Conservation (phyloP, 1,140 invertebrate species). For the Bombus sylvicola region DNA sequence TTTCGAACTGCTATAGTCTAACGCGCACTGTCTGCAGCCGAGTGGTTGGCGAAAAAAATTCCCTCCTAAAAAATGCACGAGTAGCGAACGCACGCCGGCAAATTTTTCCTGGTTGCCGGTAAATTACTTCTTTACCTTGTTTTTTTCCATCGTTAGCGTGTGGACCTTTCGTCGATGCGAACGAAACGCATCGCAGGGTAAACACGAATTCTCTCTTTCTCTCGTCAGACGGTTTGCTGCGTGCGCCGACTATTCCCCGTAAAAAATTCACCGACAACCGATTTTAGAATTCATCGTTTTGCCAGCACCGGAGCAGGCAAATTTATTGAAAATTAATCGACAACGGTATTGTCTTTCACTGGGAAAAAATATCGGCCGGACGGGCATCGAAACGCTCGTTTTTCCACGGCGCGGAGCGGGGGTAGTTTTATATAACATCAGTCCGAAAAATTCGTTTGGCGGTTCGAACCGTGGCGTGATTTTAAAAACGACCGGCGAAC, state of each 20-base stretch:
- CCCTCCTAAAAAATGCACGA: conserved; percentile 6
- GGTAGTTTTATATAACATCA: background rate
- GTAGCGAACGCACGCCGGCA: background rate
- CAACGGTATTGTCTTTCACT: background rate
- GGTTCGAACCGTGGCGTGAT: background rate
- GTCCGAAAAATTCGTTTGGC: background rate
- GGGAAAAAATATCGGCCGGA: conserved; percentile 10
- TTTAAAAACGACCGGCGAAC: background rate
- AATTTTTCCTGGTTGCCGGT: background rate
- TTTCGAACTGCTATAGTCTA: conserved; percentile 24
- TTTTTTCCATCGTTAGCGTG: conserved; percentile 30
- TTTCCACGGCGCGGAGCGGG: background rate
- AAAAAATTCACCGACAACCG: conserved; percentile 28
- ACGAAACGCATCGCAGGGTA: background rate
- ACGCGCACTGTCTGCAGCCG: conserved; percentile 14
- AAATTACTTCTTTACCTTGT: conserved; percentile 42
- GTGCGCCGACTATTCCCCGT: background rate
- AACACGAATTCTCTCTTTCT: background rate
- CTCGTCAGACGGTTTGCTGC: background rate
- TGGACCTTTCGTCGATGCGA: conserved; percentile 25
- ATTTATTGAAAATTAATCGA: conserved; percentile 45
- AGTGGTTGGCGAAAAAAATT: background rate
- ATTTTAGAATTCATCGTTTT: conserved; percentile 35
- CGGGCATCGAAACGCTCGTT: background rate
- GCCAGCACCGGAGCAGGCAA: background rate